A percentile compares a stretch with the other conserved stretches of the same genome.
Evolutionary conservation across 1,140 invertebrate genomes (phyloP).

Genomic region (Aphidius gifuensis): DNA sequence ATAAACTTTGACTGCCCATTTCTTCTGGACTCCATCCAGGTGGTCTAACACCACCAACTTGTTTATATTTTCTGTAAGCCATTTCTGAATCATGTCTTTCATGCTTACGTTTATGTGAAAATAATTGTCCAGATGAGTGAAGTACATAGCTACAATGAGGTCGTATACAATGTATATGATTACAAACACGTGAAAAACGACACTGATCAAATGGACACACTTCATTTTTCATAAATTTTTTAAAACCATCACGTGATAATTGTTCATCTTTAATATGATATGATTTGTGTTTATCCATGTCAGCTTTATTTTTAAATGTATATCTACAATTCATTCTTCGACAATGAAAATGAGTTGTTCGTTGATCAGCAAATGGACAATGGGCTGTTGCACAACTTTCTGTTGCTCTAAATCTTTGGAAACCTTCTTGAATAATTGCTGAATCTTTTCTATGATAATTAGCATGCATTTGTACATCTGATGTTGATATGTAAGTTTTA

Average conservation of each 20-base stretch:
- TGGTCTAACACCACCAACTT: slow-evolving; percentile 48
- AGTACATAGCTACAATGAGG: slow-evolving; percentile 93
- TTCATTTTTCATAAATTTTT: slow-evolving; percentile 98
- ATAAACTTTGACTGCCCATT: slow-evolving; percentile 39
- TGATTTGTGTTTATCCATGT: slow-evolving; percentile 96
- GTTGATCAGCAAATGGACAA: slow-evolving; percentile 90
- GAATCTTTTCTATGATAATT: slow-evolving; percentile 98
- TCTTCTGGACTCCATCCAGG: slow-evolving; percentile 39
- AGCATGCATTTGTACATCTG: slow-evolving; percentile 98
- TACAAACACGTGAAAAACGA: slow-evolving; percentile 89
- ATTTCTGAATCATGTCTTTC: slow-evolving; percentile 87
- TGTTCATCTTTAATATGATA: slow-evolving; percentile 98
- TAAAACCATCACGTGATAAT: slow-evolving; percentile 92
- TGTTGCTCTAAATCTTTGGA: slow-evolving; percentile 85
- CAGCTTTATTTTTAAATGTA: slow-evolving; percentile 98
- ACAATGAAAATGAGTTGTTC: slow-evolving; percentile 98
- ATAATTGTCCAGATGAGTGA: slow-evolving; percentile 94
- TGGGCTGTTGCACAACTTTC: slow-evolving; percentile 84
- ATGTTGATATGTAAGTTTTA: slow-evolving; percentile 97
- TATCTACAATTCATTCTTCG: slow-evolving; percentile 83
- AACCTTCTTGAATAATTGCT: slow-evolving; percentile 95
- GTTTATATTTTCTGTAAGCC: slow-evolving; percentile 76
- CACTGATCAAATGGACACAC: slow-evolving; percentile 87
- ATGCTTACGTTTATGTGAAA: slow-evolving; percentile 96
- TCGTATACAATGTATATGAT: slow-evolving; percentile 97